phyloP scores from a whole-genome alignment of 2,113 vertebrate genomes.

The Hylia prasina region DNA sequence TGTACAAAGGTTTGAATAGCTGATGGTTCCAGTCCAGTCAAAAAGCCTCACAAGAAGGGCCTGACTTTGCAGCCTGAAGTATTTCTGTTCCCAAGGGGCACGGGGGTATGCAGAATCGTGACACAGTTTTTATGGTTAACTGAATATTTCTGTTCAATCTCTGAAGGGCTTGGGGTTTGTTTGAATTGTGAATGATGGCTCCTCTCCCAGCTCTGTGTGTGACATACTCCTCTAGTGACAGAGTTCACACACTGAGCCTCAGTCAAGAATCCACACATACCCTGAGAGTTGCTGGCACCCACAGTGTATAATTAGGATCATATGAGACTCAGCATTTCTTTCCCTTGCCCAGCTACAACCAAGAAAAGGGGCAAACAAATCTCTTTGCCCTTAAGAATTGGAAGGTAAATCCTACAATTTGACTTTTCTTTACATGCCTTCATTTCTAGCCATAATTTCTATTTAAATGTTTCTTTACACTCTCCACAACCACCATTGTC shows the following conservation, averaged over 20 bases:
- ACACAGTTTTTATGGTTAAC: conserved; percentile 47
- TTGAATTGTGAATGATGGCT: conserved; percentile 66
- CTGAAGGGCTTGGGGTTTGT: conserved; percentile 30
- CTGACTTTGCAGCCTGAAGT: not conserved
- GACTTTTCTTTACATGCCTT: not conserved
- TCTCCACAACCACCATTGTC: not conserved
- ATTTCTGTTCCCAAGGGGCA: conserved; percentile 29
- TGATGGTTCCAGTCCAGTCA: not conserved
- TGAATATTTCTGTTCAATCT: conserved; percentile 46
- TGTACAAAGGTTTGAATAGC: not conserved
- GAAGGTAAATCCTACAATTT: not conserved
- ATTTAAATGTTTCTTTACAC: not conserved
- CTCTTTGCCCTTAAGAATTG: not conserved
- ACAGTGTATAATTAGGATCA: not conserved
- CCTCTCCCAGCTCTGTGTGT: conserved; percentile 55
- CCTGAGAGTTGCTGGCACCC: conserved; percentile 41
- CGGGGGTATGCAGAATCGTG: not conserved
- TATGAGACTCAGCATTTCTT: not conserved
- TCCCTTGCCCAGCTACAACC: not conserved
- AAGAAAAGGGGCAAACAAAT: not conserved
- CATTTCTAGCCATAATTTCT: not conserved
- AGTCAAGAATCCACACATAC: conserved; percentile 43
- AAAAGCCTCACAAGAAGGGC: conserved; percentile 23
- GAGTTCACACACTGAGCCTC: conserved; percentile 44
- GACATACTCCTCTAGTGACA: conserved; percentile 47